A percentile compares a stretch with the other conserved stretches of the same genome.
These are phyloP conservation scores for Lampris megalopsis DNA, from an alignment of 2,113 vertebrate genomes.

Conservation along the genomic window DNA sequence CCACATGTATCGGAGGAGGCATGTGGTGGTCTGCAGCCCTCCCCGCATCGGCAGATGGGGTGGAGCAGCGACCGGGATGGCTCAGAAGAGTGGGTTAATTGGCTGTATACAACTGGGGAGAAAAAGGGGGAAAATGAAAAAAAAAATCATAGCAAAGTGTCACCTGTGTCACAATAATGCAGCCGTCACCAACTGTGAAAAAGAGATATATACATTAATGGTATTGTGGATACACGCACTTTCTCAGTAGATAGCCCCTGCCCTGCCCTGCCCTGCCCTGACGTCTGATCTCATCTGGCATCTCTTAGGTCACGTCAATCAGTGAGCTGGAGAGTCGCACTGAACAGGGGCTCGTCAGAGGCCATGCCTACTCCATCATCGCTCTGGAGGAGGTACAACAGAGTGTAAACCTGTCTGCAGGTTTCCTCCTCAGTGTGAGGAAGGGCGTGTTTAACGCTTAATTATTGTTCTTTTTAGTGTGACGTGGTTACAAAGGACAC, in stretches of 20 bases:
- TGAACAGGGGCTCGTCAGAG: conserved; percentile 88
- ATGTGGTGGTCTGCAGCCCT: too few relatives aligned
- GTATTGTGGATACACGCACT: too few relatives aligned
- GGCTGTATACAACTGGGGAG: too few relatives aligned
- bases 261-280: neutral
- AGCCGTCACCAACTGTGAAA: too few relatives aligned
- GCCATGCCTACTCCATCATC: conserved; percentile 97
- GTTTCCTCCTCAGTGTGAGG: neutral
- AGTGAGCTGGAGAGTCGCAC: conserved; percentile 88
- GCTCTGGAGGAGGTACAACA: conserved; percentile 90
- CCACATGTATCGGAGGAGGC: too few relatives aligned
- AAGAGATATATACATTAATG: too few relatives aligned
- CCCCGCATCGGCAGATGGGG: too few relatives aligned
- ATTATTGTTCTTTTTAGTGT: conserved; percentile 65
- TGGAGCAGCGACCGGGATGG: too few relatives aligned
- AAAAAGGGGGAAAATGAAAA: too few relatives aligned
- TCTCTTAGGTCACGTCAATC: conserved; percentile 83
- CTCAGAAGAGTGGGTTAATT: too few relatives aligned
- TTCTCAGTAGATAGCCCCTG: neutral
- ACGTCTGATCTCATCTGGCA: neutral
- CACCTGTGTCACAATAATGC: too few relatives aligned
- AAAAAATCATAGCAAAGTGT: too few relatives aligned
- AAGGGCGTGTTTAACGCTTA: neutral
- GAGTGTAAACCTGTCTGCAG: neutral
- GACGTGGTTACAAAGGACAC: conserved; percentile 68